Evolutionary conservation across 2,797 vertebrate species (phyloP), one percentile per base, ranked within the genome.

Genomic region (Allobates femoralis): DNA sequence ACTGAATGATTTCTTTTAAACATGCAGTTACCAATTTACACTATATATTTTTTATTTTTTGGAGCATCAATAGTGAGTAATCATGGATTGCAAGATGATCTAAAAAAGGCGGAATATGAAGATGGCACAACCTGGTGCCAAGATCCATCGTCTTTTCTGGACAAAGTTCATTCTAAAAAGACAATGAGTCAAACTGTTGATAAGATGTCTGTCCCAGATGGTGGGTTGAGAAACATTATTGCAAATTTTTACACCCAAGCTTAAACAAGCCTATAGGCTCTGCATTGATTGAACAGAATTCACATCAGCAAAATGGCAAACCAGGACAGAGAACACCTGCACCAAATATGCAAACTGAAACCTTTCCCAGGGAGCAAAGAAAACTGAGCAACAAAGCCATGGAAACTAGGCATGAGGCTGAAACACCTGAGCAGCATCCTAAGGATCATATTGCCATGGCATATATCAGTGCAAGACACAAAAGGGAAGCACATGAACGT

Each of bases 401-500:
- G 84, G 76, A 73, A 50, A 58, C 66, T 32, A 80, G 53, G 26
- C 58, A 55, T 12, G 6, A 51, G 26, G 28, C 14, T 26, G 19
- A 23, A 16, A 28, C 37, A 76, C 30, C 18, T 41, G 67, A 79
- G 15, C 16, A 81, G 19, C 34, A 78, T 21, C n/a, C 32, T 62
- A 23, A 73, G 21, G 73, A 26, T 26, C 58, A 28, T 5, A 28
- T 66, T 26, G 16, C 8, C 16, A 46, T 6, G 37, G 19, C 37
- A 41, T 26, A 37, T 30, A 79, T 58, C 12, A n/a, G 8, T 19
- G 3, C 15, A 23, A 88, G 89, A 64, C 81, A 37, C 12, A 90
- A 85, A 67, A 89, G 90, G 18, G 91, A 88, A 21, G 58, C 83
- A 10, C 30, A 58, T 66, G 74, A 84, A 37, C 37, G 26, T 51